A percentile compares a stretch with the other conserved stretches of the same genome.
Conservation (phyloP, 2,888 invertebrate species). For the Eristalis pertinax region DNA sequence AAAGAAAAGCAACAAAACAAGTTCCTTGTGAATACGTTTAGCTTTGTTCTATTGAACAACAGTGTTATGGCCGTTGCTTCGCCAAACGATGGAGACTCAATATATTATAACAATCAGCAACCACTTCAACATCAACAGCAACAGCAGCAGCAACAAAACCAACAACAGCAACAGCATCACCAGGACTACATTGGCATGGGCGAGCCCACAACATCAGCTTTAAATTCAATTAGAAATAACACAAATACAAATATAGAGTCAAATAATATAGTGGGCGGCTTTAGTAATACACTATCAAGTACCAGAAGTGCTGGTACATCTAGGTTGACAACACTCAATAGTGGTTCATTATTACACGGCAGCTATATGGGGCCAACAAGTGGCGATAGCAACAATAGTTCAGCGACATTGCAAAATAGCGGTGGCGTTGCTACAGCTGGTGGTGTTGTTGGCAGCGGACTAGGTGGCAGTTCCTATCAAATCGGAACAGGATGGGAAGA, state of each 20-base stretch:
- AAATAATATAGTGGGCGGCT: conserved; percentile 24
- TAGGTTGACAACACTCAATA: conserved; percentile 77
- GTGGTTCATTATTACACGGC: conserved; percentile 69
- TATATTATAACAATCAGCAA: conserved; percentile 69
- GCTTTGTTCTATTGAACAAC: conserved; percentile 32
- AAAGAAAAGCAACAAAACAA: conserved; percentile 4
- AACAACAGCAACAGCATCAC: conserved; percentile 45
- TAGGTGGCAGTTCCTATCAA: conserved; percentile 82
- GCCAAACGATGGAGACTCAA: conserved; percentile 73
- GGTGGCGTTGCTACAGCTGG: conserved; percentile 70
- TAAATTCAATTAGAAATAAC: conserved; percentile 51
- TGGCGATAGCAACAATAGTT: conserved; percentile 73
- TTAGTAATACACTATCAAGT: conserved; percentile 6
- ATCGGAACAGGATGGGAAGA: conserved; percentile 89
- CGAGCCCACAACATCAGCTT: conserved; percentile 57
- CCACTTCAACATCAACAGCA: conserved; percentile 41
- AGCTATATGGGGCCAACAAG: conserved; percentile 79
- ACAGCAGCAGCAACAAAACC: conserved; percentile 12
- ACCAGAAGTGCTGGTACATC: conserved; percentile 40
- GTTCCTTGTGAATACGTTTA: conserved; percentile 7
- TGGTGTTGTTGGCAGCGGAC: conserved; percentile 72
- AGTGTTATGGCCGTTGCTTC: conserved; percentile 74
- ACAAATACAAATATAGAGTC: conserved; percentile 41
- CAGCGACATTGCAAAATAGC: conserved; percentile 76
- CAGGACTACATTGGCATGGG: conserved; percentile 63